Evolutionary conservation across 2,888 invertebrate genomes (phyloP), one percentile per base, ranked within the genome.

Genomic region (Machimus rusticus): DNA sequence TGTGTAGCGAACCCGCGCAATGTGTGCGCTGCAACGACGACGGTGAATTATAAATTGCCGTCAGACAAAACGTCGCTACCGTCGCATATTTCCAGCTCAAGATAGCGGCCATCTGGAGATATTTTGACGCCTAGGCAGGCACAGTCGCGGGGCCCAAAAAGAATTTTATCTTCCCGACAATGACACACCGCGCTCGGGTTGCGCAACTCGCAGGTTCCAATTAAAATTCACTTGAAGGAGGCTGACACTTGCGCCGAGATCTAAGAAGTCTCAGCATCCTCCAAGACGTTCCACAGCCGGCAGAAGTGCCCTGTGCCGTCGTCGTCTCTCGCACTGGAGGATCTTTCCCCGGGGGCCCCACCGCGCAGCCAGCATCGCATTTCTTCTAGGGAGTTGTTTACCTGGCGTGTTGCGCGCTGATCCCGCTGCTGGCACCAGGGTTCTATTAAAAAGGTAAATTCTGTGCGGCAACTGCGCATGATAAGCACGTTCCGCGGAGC

Each of bases 61-160:
- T 34, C 76, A 76, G 76, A 76, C 76, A 76, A 76, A 76, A 76
- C 19, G 76, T 76, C 76, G 76, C 76, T 76, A 76, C 76, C 39
- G 76, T 39, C 34, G 76, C 76, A 76, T 76, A 34, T 76, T 76
- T 76, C 37, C n/a, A 76, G n/a, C n/a, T 31, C 34, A 34, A 76
- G 76, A 76, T 76, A 76, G 28, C n/a, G 34, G 8, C 76, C n/a
- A 39, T 76, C 74, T 51, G 74, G 74, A 46, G 43, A 16, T 74
- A 74, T 74, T 74, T 76, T 76, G 76, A 76, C 76, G 76, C 76
- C 34, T 34, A 34, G 76, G 34, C 37, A 37, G n/a, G 34, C 28
- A 16, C 43, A 66, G 66, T 66, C 16, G 76, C n/a, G 28, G 5
- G 5, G 39, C 14, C 39, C 76, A 23, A 39, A 39, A 76, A 39